A percentile compares a stretch with the other conserved stretches of the same genome.
Evolutionary conservation across 2,888 invertebrate species (phyloP).

Genomic region (Euplexia lucipara): DNA sequence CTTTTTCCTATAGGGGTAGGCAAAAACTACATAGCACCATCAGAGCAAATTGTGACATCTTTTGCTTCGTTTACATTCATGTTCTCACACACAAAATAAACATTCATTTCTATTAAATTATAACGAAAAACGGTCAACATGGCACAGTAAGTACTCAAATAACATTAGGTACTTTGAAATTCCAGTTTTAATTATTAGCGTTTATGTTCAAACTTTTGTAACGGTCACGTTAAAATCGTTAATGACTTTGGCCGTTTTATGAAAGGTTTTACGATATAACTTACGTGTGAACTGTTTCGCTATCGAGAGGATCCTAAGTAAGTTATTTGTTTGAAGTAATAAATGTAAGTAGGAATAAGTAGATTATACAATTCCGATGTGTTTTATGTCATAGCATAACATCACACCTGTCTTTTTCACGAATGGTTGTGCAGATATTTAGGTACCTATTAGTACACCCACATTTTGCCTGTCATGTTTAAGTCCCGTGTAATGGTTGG

Average conservation of each 20-base stretch:
- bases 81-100: too few relatives aligned
- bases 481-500: too few relatives aligned
- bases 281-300: slow-evolving; percentile 62
- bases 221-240: slow-evolving; percentile 53
- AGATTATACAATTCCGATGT: too few relatives aligned
- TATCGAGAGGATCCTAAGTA: background rate
- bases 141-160: slow-evolving; percentile 24
- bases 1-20: too few relatives aligned
- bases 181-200: slow-evolving; percentile 38
- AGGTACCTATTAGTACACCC: too few relatives aligned
- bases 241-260: slow-evolving; percentile 69
- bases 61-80: too few relatives aligned
- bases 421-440: too few relatives aligned
- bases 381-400: too few relatives aligned
- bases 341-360: background rate
- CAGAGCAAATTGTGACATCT: too few relatives aligned
- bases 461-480: too few relatives aligned
- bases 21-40: too few relatives aligned
- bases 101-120: background rate
- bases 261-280: slow-evolving; percentile 64
- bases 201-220: slow-evolving; percentile 57
- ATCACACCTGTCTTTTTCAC: too few relatives aligned
- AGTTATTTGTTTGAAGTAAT: background rate
- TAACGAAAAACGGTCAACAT: background rate
- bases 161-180: slow-evolving; percentile 48